phyloP scores from a whole-genome alignment of 2,113 vertebrate genomes.

The Ictalurus furcatus region DNA sequence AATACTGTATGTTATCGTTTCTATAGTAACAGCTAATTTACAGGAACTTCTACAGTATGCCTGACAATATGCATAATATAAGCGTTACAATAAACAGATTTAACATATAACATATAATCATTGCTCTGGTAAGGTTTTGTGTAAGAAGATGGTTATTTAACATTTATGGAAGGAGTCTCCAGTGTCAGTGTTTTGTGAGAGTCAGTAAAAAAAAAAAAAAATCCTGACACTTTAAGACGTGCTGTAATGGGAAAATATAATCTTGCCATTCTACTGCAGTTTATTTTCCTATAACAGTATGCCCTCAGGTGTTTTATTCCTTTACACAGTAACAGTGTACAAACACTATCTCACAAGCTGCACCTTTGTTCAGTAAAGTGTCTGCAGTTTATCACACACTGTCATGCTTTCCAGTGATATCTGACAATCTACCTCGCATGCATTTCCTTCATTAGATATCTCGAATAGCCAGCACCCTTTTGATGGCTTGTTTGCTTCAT shows the following conservation, averaged over 20 bases:
- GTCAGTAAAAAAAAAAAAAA: background rate
- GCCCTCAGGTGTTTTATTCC: background rate
- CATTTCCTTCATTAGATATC: conserved; percentile 39
- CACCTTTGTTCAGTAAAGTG: background rate
- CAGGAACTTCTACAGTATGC: background rate
- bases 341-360: conserved; percentile 6
- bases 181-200: background rate
- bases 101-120: background rate
- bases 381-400: background rate
- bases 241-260: background rate
- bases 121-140: background rate
- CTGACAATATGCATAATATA: too few species aligned
- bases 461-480: conserved; percentile 55
- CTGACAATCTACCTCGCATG: background rate
- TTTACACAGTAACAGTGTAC: background rate
- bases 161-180: background rate
- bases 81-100: background rate
- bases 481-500: conserved; percentile 36
- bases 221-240: background rate
- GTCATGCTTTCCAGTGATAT: conserved; percentile 15
- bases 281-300: background rate
- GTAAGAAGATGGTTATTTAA: background rate
- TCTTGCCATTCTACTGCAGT: background rate
- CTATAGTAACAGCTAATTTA: background rate
- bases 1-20: background rate